Percentiles rank a stretch among this genome's conserved stretches.
Evolutionary conservation across 2,888 invertebrate genomes (phyloP).

Genomic region (Himalopsyche kuldschensis): DNA sequence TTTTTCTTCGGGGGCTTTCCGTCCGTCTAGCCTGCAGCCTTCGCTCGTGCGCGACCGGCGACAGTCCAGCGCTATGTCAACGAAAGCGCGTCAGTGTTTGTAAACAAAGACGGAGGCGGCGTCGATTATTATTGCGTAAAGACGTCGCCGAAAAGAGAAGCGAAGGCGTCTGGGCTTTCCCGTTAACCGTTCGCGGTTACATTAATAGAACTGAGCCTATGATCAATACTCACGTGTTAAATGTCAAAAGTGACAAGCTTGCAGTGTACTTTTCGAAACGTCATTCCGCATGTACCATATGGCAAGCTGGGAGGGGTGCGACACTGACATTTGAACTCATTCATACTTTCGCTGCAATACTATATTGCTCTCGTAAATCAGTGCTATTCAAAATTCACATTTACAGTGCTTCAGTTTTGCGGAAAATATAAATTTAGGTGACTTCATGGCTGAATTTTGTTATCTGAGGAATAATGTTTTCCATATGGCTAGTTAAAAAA

Average conservation of each 20-base stretch:
- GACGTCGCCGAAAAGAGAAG: background rate
- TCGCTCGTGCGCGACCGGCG: background rate
- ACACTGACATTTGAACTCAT: background rate
- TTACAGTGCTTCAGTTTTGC: background rate
- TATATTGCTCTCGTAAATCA: background rate
- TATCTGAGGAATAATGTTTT: background rate
- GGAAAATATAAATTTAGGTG: background rate
- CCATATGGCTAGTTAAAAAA: background rate
- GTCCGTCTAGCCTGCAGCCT: background rate
- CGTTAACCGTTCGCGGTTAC: background rate
- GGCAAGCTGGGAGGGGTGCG: background rate
- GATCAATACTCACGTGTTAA: background rate
- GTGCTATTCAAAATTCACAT: background rate
- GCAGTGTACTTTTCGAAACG: background rate
- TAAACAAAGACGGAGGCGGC: background rate
- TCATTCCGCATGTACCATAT: background rate
- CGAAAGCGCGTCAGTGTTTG: background rate
- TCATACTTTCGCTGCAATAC: background rate
- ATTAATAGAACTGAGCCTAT: background rate
- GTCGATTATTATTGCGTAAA: background rate
- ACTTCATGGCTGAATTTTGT: background rate
- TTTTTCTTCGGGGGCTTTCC: background rate
- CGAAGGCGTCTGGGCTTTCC: background rate
- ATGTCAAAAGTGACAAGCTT: background rate
- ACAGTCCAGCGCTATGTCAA: background rate